Evolutionary conservation across 1,140 invertebrate genomes (phyloP), one percentile per base, ranked within the genome.

Genomic region (Mercenaria mercenaria): DNA sequence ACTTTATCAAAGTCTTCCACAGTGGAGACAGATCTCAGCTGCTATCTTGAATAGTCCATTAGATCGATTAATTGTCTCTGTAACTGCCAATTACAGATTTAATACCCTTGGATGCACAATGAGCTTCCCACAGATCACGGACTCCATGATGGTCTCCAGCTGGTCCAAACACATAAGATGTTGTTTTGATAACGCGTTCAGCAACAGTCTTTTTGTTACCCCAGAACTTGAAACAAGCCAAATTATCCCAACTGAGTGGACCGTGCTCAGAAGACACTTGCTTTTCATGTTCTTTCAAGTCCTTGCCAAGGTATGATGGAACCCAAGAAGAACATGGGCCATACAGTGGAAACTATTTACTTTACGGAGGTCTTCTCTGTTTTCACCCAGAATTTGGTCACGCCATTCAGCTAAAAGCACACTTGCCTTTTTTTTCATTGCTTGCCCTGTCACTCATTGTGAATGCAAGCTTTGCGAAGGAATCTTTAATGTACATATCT

Each of bases 311-410:
- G 76, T 59, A 37, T 26, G 23, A 77, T 87, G 84, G n/a, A 87
- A 64, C 0, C 84, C 84, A 10, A 87, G 72, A 1, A 87, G 72
- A 3, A 87, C 84, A 61, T 76, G 52, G 15, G 50, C 84, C 52
- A 77, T 87, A 32, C 84, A 87, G 41, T 86, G 69, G n/a, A 83
- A 84, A 43, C 67, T 59, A 29, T 84, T 13, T 20, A 84, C 81
- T 8, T 8, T 23, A 32, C 23, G 2, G 0, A 10, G 18, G 32
- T 39, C 59, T 18, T 26, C 81, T n/a, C 43, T 43, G 34, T 23
- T 34, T 11, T 26, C 43, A 18, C 32, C 3, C 39, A 84, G n/a
- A 11, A 67, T 47, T 47, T 83, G 2, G 18, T 52, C 23, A 10
- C 59, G 15, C 59, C 81, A 84, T 32, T 84, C 32, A 41, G 34